Evolutionary conservation across 1,140 invertebrate genomes (phyloP).

Genomic region (Bombus fervidus): DNA sequence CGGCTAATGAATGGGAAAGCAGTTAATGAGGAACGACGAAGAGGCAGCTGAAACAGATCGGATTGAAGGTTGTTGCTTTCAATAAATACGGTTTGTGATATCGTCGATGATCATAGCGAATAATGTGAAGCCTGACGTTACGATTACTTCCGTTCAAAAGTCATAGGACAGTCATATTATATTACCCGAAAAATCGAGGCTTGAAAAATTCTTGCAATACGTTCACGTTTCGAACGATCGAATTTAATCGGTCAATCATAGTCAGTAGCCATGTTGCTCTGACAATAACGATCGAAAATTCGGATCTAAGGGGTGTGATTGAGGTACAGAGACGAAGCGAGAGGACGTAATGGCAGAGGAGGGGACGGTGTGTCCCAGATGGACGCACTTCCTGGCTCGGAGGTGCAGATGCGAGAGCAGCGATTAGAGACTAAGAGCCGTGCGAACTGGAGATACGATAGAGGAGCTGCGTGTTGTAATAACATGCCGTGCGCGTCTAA

Average conservation of each 20-base stretch:
- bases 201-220: too few species aligned
- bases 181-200: too few species aligned
- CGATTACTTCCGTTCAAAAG: too few species aligned
- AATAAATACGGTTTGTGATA: background rate
- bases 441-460: constrained; percentile 60
- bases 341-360: background rate
- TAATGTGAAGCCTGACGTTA: too few species aligned
- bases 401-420: constrained; percentile 38
- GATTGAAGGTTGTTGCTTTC: background rate
- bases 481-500: constrained; percentile 63
- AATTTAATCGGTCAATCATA: too few species aligned
- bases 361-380: background rate
- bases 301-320: too few species aligned
- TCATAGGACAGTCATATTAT: too few species aligned
- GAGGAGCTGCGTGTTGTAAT: constrained; percentile 61
- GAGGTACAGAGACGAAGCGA: too few species aligned
- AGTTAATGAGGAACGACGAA: background rate
- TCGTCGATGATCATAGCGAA: too few species aligned
- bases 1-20: background rate
- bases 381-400: background rate
- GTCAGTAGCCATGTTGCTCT: too few species aligned
- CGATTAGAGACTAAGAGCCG: constrained; percentile 62
- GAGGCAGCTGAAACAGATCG: too few species aligned
- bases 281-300: background rate
- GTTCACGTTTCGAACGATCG: too few species aligned